phyloP scores from a whole-genome alignment of 2,888 invertebrate species.

The Melolontha melolontha region DNA sequence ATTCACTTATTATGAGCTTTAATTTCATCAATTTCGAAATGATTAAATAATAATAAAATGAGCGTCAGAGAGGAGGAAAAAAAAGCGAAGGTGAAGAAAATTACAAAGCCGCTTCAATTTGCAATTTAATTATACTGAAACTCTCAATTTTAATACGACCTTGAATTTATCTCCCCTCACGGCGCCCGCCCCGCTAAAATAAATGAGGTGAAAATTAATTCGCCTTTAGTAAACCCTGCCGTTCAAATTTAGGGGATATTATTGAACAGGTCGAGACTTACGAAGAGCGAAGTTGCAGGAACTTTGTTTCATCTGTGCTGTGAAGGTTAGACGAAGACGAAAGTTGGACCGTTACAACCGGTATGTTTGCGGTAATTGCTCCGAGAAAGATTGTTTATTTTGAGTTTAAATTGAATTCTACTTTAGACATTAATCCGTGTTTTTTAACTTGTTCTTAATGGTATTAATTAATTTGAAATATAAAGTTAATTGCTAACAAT shows the following conservation, averaged over 20 bases:
- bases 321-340: too few species aligned
- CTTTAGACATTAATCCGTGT: too few species aligned
- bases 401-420: too few species aligned
- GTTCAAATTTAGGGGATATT: background rate
- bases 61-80: background rate
- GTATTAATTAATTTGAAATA: too few species aligned
- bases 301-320: too few species aligned
- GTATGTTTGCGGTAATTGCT: too few species aligned
- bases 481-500: too few species aligned
- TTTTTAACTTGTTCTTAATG: too few species aligned
- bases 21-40: conserved; percentile 16
- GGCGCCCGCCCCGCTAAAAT: background rate
- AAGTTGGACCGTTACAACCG: too few species aligned
- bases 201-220: conserved; percentile 25
- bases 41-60: conserved; percentile 16
- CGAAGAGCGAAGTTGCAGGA: background rate
- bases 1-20: conserved; percentile 2
- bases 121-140: conserved; percentile 12
- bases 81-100: background rate
- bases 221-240: conserved; percentile 3
- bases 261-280: background rate
- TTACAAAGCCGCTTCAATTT: conserved; percentile 20
- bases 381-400: too few species aligned
- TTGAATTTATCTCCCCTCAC: background rate
- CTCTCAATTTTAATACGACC: conserved; percentile 3